Conservation (phyloP, 1,140 invertebrate species). For the Helicoverpa zea region DNA sequence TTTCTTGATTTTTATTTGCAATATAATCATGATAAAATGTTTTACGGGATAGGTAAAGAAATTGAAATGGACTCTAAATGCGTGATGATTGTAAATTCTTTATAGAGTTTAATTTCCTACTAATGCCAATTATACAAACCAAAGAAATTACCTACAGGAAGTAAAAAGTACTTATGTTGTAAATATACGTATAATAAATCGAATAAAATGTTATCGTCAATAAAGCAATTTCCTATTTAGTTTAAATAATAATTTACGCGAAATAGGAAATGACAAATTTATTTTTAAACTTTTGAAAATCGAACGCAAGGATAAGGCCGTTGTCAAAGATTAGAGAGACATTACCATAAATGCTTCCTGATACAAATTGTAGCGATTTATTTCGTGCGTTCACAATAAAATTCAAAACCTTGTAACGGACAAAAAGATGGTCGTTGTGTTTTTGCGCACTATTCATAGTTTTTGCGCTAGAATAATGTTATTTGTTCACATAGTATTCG, state of each 20-base stretch:
- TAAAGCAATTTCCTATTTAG: no score
- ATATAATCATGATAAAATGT: no score
- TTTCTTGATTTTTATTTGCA: no score
- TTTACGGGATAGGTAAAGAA: no score
- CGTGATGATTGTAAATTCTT: no score
- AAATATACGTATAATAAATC: no score
- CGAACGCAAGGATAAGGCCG: neutral
- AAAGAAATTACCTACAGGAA: no score
- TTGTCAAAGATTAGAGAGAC: neutral
- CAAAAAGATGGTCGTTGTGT: conserved; percentile 2
- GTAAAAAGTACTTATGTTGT: no score
- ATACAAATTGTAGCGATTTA: conserved; percentile 17
- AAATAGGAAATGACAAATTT: neutral
- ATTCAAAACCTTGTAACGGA: neutral
- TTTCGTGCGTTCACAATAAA: neutral
- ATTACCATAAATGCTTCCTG: conserved; percentile 7
- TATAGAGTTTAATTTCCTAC: no score
- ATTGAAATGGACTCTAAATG: no score
- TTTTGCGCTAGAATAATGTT: neutral
- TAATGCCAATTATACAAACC: no score
- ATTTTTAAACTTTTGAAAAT: neutral
- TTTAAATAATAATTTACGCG: neutral
- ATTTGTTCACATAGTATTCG: neutral
- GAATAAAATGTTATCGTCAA: no score
- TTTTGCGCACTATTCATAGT: neutral